Evolutionary conservation across 2,113 vertebrate species (phyloP).

Genomic region (Crotalus helleri): DNA sequence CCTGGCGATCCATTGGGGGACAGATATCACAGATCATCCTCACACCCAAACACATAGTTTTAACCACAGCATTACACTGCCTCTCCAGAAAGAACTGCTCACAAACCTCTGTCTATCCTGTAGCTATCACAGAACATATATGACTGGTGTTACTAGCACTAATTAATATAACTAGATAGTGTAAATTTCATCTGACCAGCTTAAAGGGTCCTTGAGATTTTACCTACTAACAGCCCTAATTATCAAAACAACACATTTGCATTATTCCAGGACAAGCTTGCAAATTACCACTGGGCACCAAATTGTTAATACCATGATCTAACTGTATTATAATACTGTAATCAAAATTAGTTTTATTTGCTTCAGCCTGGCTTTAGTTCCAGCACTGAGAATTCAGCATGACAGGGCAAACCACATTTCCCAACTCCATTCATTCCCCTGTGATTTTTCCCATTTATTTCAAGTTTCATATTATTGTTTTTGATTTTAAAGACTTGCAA

Average conservation of each 20-base stretch:
- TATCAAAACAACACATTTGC: neutral
- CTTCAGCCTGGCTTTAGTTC: no score
- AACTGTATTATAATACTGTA: no score
- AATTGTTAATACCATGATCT: no score
- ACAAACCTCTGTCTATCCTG: neutral
- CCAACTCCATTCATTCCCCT: no score
- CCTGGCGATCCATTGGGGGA: no score
- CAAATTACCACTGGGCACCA: neutral
- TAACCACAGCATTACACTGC: neutral
- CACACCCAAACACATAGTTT: neutral
- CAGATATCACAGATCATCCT: neutral
- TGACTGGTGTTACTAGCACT: neutral
- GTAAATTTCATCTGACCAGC: neutral
- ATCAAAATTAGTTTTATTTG: no score
- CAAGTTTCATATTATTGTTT: no score
- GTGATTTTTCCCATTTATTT: no score
- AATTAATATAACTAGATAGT: no score
- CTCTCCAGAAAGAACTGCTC: neutral
- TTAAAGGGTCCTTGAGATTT: neutral
- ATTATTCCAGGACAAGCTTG: neutral
- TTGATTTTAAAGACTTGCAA: no score
- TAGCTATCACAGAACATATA: neutral
- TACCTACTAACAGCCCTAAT: neutral
- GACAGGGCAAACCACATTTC: no score
- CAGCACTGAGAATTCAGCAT: no score